Evolutionary conservation across 2,888 invertebrate species (phyloP), one percentile per base, ranked within the genome.

Genomic region (Dexiosoma caninum): DNA sequence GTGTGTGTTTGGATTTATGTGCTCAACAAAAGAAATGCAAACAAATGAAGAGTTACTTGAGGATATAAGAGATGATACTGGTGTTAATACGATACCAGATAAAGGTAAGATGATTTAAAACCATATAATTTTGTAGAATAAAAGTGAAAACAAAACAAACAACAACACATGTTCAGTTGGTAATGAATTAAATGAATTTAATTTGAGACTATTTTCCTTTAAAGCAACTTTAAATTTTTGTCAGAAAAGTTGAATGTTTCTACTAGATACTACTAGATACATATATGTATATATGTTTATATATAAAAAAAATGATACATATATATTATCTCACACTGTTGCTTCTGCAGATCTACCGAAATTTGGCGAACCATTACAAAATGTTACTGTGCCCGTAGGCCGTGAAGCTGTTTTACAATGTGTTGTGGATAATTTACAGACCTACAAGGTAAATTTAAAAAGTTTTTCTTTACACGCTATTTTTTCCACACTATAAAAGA

Each of bases 361-460:
- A 84, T 94, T 94, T 85, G 92, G 93, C 23, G 93, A 93, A 10
- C 92, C 92, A 0, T 92, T 94, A 51, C 92, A 92, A 51, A 94
- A 94, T 87, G 93, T 94, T 64, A 94, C 94, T 0, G 92, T 93
- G 16, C 92, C 94, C 5, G 92, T 94, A 37, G 93, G 94, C 46
- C 90, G 94, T 62, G 94, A 94, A 86, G 94, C 94, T 8, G 91
- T 92, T 6, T 91, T 94, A 66, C 93, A 93, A 40, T 94, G 94
- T 85, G 92, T 92, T 60, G 94, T 94, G 27, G 94, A 94, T 86
- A 93, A 94, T 88, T 90, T 94, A 83, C 93, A 93, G 85, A 92
- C 92, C 1, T 94, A 92, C 85, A 94, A 94, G 92, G 94, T 94
- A 44, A 40, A 12, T 51, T 49, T 14, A 21, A 40, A 35, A 7